Percentiles rank a stretch among this genome's conserved stretches.
Evolutionary conservation across 1,140 invertebrate genomes (phyloP).

Genomic region (Plectrocnemia conspersa): DNA sequence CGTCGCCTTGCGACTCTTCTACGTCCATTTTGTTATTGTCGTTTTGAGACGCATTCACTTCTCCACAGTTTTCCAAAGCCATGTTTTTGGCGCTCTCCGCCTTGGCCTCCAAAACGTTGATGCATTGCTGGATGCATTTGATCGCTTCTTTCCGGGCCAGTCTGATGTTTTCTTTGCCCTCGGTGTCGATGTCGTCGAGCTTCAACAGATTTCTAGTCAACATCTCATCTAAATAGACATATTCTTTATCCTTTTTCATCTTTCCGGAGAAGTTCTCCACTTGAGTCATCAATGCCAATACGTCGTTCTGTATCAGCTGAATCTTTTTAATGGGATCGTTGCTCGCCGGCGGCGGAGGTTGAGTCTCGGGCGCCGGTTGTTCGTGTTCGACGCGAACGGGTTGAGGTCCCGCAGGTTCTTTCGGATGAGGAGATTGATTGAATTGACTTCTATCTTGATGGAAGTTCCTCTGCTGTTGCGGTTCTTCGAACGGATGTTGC

Average conservation of each 20-base stretch:
- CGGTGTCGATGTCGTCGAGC: constrained; percentile 86
- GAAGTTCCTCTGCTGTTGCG: constrained; percentile 35
- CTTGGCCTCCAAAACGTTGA: constrained; percentile 74
- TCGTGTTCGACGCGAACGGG: constrained; percentile 40
- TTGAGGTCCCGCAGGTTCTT: constrained; percentile 38
- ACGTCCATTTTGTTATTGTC: too few species aligned
- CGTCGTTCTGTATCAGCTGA: constrained; percentile 72
- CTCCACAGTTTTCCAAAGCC: constrained; percentile 27
- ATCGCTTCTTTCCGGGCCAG: constrained; percentile 82
- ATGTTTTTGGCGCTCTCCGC: constrained; percentile 51
- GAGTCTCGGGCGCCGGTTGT: constrained; percentile 36
- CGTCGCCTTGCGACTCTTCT: constrained; percentile 15
- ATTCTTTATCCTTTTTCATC: constrained; percentile 74
- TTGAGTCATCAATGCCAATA: constrained; percentile 68
- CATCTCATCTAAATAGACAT: constrained; percentile 90
- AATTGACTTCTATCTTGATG: constrained; percentile 18
- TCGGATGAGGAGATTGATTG: constrained; percentile 35
- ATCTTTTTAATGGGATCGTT: constrained; percentile 74
- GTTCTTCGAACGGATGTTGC: constrained; percentile 38
- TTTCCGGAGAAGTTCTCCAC: constrained; percentile 74
- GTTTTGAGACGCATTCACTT: constrained; percentile 27
- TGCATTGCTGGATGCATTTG: constrained; percentile 79
- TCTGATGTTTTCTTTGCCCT: constrained; percentile 83
- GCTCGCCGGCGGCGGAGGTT: constrained; percentile 48
- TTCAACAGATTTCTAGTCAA: constrained; percentile 86